Conservation (phyloP, 2,888 invertebrate genomes). For the Machimus rusticus region DNA sequence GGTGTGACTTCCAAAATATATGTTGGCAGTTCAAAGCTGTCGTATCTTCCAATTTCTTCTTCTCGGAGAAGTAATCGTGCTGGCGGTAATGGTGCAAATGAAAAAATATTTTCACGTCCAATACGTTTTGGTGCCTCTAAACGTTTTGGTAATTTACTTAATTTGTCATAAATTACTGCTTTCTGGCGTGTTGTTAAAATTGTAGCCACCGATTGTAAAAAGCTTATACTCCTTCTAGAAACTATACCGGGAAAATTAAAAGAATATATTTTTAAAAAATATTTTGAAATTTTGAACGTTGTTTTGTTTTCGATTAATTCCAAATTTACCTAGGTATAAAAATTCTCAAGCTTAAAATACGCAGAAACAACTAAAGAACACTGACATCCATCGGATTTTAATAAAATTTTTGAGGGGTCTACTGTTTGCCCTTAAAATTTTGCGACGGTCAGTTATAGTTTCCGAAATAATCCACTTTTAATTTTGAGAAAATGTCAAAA, state of each 20-base stretch:
- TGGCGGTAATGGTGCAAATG: constrained; percentile 34
- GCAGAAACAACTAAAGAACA: too few relatives aligned
- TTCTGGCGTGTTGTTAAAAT: background rate
- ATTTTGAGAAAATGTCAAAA: too few relatives aligned
- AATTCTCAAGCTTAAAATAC: too few relatives aligned
- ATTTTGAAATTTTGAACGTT: too few relatives aligned
- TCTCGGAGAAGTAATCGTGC: constrained; percentile 6
- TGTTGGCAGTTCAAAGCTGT: background rate
- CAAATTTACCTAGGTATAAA: background rate
- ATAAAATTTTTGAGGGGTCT: too few relatives aligned
- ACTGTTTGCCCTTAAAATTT: too few relatives aligned
- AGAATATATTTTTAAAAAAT: too few relatives aligned
- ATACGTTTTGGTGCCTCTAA: background rate
- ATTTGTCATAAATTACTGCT: background rate
- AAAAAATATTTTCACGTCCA: constrained; percentile 27
- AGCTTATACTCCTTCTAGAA: background rate
- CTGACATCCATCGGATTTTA: too few relatives aligned
- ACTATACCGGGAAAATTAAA: background rate
- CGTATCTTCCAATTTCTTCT: constrained; percentile 9
- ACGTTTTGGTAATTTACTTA: background rate
- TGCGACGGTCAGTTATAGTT: too few relatives aligned
- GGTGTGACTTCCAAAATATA: background rate
- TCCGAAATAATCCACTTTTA: too few relatives aligned
- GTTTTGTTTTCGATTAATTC: background rate
- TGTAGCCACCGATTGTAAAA: background rate